phyloP scores from a whole-genome alignment of 2,797 vertebrate genomes.

The Phrynocephalus forsythii region DNA sequence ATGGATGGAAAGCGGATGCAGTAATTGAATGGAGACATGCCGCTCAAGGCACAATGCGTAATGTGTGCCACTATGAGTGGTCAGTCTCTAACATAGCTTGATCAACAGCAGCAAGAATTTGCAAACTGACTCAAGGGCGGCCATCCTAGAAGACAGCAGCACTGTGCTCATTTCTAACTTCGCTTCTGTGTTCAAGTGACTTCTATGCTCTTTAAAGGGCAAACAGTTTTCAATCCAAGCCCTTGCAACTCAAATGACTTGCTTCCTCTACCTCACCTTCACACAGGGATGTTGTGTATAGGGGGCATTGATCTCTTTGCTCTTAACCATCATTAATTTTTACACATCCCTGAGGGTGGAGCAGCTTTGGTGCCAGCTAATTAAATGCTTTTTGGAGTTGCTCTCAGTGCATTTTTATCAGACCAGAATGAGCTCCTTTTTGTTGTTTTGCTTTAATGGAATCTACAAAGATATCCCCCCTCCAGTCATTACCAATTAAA shows the following conservation, averaged over 20 bases:
- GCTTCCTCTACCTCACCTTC: slow-evolving; percentile 58
- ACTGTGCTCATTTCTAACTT: slow-evolving; percentile 41
- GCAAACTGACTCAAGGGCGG: slow-evolving; percentile 10
- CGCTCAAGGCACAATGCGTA: rapidly evolving
- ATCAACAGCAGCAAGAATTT: slow-evolving; percentile 37
- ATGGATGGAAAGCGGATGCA: rapidly evolving
- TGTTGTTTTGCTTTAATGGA: slow-evolving; percentile 67
- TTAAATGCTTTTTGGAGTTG: slow-evolving; percentile 79
- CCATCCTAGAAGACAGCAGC: slow-evolving; percentile 27
- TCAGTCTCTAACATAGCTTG: neutral
- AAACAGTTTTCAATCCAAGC: slow-evolving; percentile 65
- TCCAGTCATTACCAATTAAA: slow-evolving; percentile 69
- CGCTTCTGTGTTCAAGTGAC: slow-evolving; percentile 61
- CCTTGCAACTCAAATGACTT: slow-evolving; percentile 52
- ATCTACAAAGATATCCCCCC: slow-evolving; percentile 60
- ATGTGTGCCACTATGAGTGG: rapidly evolving
- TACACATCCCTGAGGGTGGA: slow-evolving; percentile 75
- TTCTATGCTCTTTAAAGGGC: slow-evolving; percentile 21
- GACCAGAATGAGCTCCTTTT: slow-evolving; percentile 69
- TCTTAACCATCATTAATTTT: slow-evolving; percentile 78
- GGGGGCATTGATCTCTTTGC: slow-evolving; percentile 70
- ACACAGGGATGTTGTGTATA: slow-evolving; percentile 66
- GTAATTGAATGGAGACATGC: rapidly evolving
- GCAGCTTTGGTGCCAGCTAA: slow-evolving; percentile 76
- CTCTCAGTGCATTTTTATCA: slow-evolving; percentile 75